Conservation (phyloP, 2,797 vertebrate genomes). For the Linurgus olivaceus region DNA sequence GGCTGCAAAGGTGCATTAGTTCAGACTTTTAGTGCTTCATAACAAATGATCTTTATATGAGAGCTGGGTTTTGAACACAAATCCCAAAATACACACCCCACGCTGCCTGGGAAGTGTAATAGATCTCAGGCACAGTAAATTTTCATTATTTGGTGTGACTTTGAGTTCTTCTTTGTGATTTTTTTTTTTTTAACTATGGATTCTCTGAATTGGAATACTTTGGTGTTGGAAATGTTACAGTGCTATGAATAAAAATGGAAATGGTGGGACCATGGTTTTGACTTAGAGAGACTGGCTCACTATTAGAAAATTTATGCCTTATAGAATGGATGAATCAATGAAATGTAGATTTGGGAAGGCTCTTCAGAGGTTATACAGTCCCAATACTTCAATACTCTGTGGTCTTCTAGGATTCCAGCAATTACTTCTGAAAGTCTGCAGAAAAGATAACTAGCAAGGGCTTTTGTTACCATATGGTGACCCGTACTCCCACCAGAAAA, state of each 20-base stretch:
- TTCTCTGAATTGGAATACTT: background rate
- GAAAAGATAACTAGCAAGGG: background rate
- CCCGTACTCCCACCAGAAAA: background rate
- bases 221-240: background rate
- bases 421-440: background rate
- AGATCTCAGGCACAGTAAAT: background rate
- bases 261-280: background rate
- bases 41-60: background rate
- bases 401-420: background rate
- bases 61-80: background rate
- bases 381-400: background rate
- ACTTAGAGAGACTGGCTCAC: background rate
- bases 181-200: background rate
- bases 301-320: background rate
- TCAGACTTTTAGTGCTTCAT: background rate
- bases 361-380: background rate
- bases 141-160: background rate
- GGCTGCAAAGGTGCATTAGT: background rate
- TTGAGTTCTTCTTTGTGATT: background rate
- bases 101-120: background rate
- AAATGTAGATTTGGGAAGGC: background rate
- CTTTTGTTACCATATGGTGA: background rate
- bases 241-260: background rate
- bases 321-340: background rate
- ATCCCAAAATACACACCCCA: background rate